phyloP scores from a whole-genome alignment of 1,140 invertebrate species.

The Drosophila teissieri region DNA sequence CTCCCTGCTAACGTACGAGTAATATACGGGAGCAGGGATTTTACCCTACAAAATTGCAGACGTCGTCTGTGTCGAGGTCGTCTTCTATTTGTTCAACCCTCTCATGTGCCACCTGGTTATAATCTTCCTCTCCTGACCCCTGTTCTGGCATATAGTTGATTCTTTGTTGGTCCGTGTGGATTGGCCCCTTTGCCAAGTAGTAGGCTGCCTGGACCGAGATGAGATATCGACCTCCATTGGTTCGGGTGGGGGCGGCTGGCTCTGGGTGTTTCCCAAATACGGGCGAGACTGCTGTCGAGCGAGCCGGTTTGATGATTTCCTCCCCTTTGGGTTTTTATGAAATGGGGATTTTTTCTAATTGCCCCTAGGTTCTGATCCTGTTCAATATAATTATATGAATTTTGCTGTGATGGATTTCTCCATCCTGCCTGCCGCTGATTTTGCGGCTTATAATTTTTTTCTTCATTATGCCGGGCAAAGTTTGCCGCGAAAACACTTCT shows the following conservation, averaged over 20 bases:
- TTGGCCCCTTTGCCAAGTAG: background rate
- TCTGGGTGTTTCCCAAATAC: background rate
- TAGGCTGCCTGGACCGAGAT: background rate
- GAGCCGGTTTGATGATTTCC: background rate
- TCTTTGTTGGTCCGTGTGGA: background rate
- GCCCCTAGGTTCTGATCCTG: background rate
- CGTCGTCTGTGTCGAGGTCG: background rate
- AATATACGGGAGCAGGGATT: background rate
- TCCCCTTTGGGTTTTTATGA: background rate
- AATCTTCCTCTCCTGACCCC: background rate
- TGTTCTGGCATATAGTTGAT: background rate
- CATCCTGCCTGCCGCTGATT: background rate
- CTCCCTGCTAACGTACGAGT: background rate
- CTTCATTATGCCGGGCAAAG: background rate
- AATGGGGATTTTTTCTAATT: background rate
- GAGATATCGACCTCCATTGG: background rate
- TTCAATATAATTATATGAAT: background rate
- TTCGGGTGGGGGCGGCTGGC: background rate
- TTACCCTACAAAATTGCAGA: background rate
- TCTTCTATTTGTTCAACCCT: background rate
- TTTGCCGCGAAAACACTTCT: background rate
- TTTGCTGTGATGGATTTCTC: background rate
- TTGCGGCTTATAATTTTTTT: background rate
- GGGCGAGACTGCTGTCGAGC: background rate
- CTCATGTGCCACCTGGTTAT: background rate